Conservation (phyloP, 2,888 invertebrate genomes). For the Eristalis pertinax region DNA sequence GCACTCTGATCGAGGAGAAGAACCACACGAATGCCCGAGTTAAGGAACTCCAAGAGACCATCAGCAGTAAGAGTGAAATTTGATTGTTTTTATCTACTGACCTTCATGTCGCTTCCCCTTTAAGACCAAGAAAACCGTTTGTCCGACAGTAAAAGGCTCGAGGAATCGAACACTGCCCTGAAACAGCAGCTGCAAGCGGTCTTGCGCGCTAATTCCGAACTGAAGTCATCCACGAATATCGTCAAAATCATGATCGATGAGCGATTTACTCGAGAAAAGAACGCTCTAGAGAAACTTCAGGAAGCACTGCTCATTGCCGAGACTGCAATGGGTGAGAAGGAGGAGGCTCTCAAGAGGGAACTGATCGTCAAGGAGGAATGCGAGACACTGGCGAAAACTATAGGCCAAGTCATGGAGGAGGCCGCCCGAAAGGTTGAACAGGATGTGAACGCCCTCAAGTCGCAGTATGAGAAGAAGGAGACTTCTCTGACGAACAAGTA, state of each 20-base stretch:
- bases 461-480: constrained; percentile 84
- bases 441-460: constrained; percentile 84
- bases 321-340: constrained; percentile 83
- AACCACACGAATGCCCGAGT: constrained; percentile 72
- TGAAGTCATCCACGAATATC: constrained; percentile 81
- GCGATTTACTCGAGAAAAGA: constrained; percentile 81
- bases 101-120: background rate
- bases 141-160: constrained; percentile 73
- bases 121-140: constrained; percentile 72
- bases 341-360: constrained; percentile 83
- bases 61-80: constrained; percentile 69
- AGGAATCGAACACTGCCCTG: constrained; percentile 75
- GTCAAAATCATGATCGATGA: constrained; percentile 80
- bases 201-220: constrained; percentile 75
- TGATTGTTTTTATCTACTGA: background rate
- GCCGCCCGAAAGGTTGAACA: constrained; percentile 83
- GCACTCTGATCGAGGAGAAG: constrained; percentile 74
- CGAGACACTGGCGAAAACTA: constrained; percentile 82
- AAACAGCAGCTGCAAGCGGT: constrained; percentile 76
- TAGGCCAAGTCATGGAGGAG: constrained; percentile 83
- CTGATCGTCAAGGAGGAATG: constrained; percentile 83
- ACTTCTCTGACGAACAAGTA: constrained; percentile 82
- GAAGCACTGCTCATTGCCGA: constrained; percentile 84
- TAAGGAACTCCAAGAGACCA: constrained; percentile 73
- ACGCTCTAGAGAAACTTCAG: constrained; percentile 83